A percentile compares a stretch with the other conserved stretches of the same genome.
These are phyloP conservation scores for Hesperia comma DNA, from an alignment of 2,888 invertebrate species.

Conservation along the genomic window DNA sequence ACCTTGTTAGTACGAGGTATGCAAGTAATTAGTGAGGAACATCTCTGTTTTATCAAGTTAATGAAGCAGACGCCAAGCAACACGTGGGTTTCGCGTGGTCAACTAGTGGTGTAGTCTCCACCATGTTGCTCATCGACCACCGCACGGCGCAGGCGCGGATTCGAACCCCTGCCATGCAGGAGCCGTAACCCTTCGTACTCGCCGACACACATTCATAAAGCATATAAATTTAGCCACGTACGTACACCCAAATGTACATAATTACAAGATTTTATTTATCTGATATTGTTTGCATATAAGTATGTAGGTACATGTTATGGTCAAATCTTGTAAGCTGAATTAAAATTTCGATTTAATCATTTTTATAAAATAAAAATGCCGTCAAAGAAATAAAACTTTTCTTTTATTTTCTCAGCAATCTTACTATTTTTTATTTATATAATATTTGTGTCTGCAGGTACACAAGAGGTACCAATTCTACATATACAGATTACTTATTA, in stretches of 20 bases:
- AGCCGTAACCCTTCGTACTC: conserved; percentile 42
- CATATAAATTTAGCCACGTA: conserved; percentile 1
- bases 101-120: conserved; percentile 50
- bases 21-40: not conserved
- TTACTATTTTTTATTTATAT: too few relatives aligned
- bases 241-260: not conserved
- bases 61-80: conserved; percentile 42
- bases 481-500: too few relatives aligned
- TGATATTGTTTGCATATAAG: too few relatives aligned
- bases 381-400: too few relatives aligned
- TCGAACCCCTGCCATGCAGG: conserved; percentile 47
- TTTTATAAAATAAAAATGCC: too few relatives aligned
- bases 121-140: conserved; percentile 59
- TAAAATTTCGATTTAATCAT: too few relatives aligned
- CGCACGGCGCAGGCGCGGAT: conserved; percentile 67
- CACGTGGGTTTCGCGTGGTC: conserved; percentile 71
- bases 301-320: too few relatives aligned
- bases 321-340: too few relatives aligned
- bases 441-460: too few relatives aligned
- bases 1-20: not conserved
- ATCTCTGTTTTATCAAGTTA: not conserved
- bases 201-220: conserved; percentile 27
- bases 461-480: too few relatives aligned
- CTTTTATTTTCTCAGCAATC: too few relatives aligned
- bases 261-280: too few relatives aligned